Conservation (phyloP, 1,140 invertebrate species). For the Vanessa atalanta region DNA sequence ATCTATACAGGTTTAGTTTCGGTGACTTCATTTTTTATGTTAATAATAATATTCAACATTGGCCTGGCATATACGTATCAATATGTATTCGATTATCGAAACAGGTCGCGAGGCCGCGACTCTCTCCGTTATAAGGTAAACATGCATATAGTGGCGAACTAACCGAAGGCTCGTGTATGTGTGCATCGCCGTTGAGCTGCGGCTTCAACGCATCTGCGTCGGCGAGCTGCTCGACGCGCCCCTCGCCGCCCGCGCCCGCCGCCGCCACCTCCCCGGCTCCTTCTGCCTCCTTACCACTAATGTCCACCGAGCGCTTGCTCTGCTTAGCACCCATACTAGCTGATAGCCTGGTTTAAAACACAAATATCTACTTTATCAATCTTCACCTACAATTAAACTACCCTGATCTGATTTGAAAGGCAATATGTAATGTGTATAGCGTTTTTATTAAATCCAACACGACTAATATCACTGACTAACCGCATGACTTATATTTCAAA, state of each 20-base stretch:
- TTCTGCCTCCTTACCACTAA: conserved; percentile 89
- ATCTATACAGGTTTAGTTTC: no score
- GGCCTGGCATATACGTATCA: neutral
- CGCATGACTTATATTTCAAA: conserved; percentile 12
- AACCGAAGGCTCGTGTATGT: conserved; percentile 80
- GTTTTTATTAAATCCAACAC: conserved; percentile 6
- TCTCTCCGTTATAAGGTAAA: neutral
- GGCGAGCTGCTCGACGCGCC: conserved; percentile 86
- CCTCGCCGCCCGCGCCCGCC: conserved; percentile 84
- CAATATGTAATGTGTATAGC: neutral
- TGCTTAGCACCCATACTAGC: conserved; percentile 89
- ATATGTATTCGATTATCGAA: neutral
- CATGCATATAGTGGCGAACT: conserved; percentile 16
- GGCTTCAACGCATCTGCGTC: conserved; percentile 85
- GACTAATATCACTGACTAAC: conserved; percentile 9
- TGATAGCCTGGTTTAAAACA: conserved; percentile 37
- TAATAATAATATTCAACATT: neutral
- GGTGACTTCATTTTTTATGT: no score
- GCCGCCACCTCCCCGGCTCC: conserved; percentile 82
- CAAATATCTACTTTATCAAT: no score
- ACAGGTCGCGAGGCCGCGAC: neutral
- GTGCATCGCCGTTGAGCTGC: conserved; percentile 86
- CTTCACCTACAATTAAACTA: neutral
- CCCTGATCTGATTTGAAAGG: neutral
- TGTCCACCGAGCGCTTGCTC: conserved; percentile 92